Percentiles rank a stretch among this genome's conserved stretches.
Conservation (phyloP, 2,888 invertebrate species). For the Glaucopsyche alexis region DNA sequence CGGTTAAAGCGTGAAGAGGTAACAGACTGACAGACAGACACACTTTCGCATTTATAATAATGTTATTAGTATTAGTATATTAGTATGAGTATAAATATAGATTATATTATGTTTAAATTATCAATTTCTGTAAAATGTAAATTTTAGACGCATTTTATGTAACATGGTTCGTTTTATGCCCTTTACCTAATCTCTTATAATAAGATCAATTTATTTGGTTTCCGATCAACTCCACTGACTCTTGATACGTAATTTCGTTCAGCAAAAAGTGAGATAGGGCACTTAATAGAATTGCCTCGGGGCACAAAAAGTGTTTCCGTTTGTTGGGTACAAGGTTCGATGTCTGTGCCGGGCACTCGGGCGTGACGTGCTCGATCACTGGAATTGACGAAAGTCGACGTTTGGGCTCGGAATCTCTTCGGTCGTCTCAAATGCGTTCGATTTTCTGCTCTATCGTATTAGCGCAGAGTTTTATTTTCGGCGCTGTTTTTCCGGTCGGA, state of each 20-base stretch:
- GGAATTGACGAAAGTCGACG: constrained; percentile 13
- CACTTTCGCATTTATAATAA: no score
- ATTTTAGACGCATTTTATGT: no score
- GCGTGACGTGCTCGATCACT: constrained; percentile 6
- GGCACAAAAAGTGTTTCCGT: constrained; percentile 22
- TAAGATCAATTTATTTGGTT: not conserved
- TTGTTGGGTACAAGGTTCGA: constrained; percentile 23
- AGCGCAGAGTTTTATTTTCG: no score
- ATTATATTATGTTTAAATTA: not conserved
- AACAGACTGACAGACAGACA: no score
- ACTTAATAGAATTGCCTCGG: constrained; percentile 14
- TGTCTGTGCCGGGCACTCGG: constrained; percentile 6
- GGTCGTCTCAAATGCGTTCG: no score
- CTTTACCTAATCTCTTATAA: not conserved
- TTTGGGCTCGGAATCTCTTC: not conserved
- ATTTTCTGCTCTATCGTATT: no score
- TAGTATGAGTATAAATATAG: no score
- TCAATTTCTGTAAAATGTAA: no score
- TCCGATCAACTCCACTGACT: not conserved
- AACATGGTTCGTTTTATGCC: no score
- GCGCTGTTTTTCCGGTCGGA: no score
- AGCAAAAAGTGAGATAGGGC: not conserved
- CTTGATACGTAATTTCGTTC: not conserved
- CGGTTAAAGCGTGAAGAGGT: no score
- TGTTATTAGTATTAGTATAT: no score